phyloP scores from a whole-genome alignment of 1,140 invertebrate genomes.

The Coelopa frigida region DNA sequence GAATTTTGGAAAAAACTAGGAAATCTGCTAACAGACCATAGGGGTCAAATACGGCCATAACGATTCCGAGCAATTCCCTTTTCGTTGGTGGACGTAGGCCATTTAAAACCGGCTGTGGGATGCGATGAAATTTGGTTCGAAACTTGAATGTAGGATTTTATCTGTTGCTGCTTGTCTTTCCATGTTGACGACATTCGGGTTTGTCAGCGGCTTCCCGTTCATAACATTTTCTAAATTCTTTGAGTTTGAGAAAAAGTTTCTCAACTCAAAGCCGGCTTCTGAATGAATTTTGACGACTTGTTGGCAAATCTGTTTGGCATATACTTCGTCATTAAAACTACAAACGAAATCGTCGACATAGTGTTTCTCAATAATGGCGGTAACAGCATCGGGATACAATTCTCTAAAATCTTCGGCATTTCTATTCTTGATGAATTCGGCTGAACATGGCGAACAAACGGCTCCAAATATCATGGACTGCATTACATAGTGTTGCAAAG shows the following conservation, averaged over 20 bases:
- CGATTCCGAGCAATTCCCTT: constrained; percentile 22
- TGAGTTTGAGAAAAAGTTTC: constrained; percentile 14
- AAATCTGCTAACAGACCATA: constrained; percentile 39
- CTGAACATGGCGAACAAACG: constrained; percentile 25
- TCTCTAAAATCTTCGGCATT: constrained; percentile 21
- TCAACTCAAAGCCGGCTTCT: constrained; percentile 17
- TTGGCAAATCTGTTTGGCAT: constrained; percentile 13
- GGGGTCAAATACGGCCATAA: constrained; percentile 41
- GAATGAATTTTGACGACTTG: constrained; percentile 19
- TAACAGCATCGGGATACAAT: constrained; percentile 19
- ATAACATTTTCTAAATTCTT: constrained; percentile 8
- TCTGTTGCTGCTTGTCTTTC: constrained; percentile 9
- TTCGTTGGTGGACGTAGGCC: constrained; percentile 22
- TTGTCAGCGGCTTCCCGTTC: neutral
- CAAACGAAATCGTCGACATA: constrained; percentile 42
- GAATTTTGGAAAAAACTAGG: constrained; percentile 34
- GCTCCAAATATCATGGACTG: constrained; percentile 33
- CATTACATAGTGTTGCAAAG: constrained; percentile 24
- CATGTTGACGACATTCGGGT: neutral
- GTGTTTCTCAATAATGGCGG: constrained; percentile 26
- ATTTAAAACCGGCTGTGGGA: constrained; percentile 1
- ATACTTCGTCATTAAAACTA: constrained; percentile 14
- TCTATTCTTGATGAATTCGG: constrained; percentile 22
- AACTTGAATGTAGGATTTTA: constrained; percentile 15
- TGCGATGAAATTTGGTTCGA: neutral